A percentile compares a stretch with the other conserved stretches of the same genome.
phyloP scores from a whole-genome alignment of 2,113 vertebrate genomes.

The Parotia lawesii region DNA sequence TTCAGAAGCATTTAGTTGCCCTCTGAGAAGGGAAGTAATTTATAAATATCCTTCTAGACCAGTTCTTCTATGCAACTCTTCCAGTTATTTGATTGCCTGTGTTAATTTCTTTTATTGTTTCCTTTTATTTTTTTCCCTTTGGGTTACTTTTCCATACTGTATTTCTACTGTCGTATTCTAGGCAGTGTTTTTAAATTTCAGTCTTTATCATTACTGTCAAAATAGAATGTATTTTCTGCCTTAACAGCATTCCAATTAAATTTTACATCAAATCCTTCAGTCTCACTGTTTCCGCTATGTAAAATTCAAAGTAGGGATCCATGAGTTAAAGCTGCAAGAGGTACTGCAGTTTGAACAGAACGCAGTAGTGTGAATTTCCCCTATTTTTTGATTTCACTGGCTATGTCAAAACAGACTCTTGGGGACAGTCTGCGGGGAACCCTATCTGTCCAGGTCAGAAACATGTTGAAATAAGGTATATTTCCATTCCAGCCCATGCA shows the following conservation, averaged over 20 bases:
- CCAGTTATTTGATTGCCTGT: background rate
- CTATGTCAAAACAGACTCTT: background rate
- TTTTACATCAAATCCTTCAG: background rate
- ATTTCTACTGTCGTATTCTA: background rate
- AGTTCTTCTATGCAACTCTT: background rate
- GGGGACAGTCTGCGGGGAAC: background rate
- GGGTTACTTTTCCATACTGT: background rate
- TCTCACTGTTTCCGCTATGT: background rate
- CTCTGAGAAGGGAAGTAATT: constrained; percentile 12
- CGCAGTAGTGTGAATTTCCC: background rate
- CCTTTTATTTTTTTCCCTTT: background rate
- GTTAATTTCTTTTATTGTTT: constrained; percentile 40
- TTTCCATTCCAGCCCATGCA: background rate
- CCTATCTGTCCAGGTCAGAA: background rate
- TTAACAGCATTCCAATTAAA: background rate
- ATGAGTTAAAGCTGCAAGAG: background rate
- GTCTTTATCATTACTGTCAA: background rate
- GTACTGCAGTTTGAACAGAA: background rate
- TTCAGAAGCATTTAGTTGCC: constrained; percentile 1
- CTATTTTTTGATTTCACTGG: background rate
- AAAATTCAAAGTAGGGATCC: background rate
- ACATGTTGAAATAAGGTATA: background rate
- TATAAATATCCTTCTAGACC: background rate
- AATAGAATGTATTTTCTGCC: background rate
- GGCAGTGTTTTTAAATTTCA: background rate